These are phyloP conservation scores for Brachionus plicatilis DNA, from an alignment of 1,140 invertebrate species.

Conservation along the genomic window DNA sequence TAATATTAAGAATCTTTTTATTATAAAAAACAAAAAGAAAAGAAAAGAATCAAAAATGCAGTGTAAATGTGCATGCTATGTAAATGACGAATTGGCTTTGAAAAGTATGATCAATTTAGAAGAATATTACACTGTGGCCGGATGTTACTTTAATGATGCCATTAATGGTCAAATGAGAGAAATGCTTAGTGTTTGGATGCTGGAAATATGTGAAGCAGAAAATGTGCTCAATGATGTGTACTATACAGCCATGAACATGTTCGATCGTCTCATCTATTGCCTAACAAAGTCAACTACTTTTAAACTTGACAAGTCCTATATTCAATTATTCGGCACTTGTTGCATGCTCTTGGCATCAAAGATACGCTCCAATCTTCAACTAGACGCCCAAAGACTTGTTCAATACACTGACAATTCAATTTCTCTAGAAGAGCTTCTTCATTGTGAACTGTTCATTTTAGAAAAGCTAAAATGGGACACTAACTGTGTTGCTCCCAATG, in stretches of 20 bases:
- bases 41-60: background rate
- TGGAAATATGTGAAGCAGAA: conserved; percentile 75
- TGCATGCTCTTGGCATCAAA: conserved; percentile 87
- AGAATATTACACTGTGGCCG: background rate
- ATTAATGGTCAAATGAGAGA: background rate
- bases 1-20: background rate
- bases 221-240: conserved; percentile 84
- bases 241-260: conserved; percentile 77
- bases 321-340: conserved; percentile 79
- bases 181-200: background rate
- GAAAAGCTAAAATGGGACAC: conserved; percentile 77
- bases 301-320: conserved; percentile 68
- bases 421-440: conserved; percentile 72
- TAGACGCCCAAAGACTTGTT: conserved; percentile 72
- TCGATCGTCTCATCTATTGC: conserved; percentile 74
- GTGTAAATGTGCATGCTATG: background rate
- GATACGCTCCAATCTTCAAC: conserved; percentile 71
- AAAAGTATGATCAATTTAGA: background rate
- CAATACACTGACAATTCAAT: conserved; percentile 87
- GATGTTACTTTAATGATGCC: background rate
- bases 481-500: conserved; percentile 71
- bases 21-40: background rate
- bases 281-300: conserved; percentile 60
- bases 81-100: background rate
- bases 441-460: conserved; percentile 72